Conservation (phyloP, 2,888 invertebrate species). For the Sphaerolaimus hirsutus region DNA sequence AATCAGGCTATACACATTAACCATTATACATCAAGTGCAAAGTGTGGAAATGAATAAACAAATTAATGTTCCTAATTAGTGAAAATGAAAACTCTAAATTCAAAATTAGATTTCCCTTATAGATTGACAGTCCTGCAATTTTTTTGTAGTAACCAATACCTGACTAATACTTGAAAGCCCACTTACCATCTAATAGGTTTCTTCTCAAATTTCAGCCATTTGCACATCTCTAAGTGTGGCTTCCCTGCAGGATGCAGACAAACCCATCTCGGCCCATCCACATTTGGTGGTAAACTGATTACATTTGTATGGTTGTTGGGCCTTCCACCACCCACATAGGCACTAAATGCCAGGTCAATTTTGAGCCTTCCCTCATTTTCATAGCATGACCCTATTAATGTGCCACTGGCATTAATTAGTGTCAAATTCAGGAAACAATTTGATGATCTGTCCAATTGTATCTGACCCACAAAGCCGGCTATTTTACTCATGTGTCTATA, state of each 20-base stretch:
- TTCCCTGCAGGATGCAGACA: constrained; percentile 17
- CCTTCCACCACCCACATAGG: not conserved
- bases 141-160: no score
- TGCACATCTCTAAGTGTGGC: constrained; percentile 10
- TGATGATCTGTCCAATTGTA: constrained; percentile 15
- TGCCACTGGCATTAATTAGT: constrained; percentile 11
- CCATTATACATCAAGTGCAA: no score
- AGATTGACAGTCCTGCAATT: no score
- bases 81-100: no score
- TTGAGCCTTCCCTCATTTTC: constrained; percentile 5
- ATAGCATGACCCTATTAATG: constrained; percentile 12
- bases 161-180: no score
- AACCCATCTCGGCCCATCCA: constrained; percentile 12
- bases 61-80: no score
- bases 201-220: no score
- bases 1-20: no score
- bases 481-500: no score
- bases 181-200: no score
- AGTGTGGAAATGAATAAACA: no score
- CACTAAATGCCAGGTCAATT: constrained; percentile 13
- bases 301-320: not conserved
- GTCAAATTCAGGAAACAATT: constrained; percentile 17
- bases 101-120: no score
- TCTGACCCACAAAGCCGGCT: constrained; percentile 14
- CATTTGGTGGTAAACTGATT: constrained; percentile 7